These are phyloP conservation scores for Solenopsis fugax DNA, from an alignment of 1,140 invertebrate genomes.

Conservation along the genomic window DNA sequence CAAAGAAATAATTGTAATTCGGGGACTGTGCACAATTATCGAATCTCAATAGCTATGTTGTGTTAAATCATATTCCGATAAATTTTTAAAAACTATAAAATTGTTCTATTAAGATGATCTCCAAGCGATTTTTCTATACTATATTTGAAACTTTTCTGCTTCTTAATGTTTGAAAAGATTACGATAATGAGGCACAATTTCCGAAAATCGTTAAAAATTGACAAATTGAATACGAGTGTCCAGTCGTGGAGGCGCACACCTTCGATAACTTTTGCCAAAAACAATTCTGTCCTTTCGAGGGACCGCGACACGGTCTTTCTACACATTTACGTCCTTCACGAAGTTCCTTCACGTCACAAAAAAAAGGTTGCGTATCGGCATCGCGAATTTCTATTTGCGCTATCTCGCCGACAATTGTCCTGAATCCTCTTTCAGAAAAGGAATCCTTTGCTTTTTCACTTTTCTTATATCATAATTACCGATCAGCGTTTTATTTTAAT, in stretches of 20 bases:
- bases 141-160: neutral
- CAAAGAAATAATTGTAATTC: slow-evolving; percentile 31
- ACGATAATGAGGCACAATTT: slow-evolving; percentile 23
- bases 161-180: neutral
- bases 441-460: neutral
- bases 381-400: slow-evolving; percentile 13
- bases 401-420: slow-evolving; percentile 15
- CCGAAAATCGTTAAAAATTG: slow-evolving; percentile 23
- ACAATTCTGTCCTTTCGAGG: slow-evolving; percentile 72
- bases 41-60: neutral
- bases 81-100: slow-evolving; percentile 11
- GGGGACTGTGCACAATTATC: slow-evolving; percentile 17
- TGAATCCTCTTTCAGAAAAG: slow-evolving; percentile 16
- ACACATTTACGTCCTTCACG: slow-evolving; percentile 71
- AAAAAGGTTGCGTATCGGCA: slow-evolving; percentile 35
- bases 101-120: neutral
- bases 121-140: slow-evolving; percentile 8
- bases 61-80: neutral
- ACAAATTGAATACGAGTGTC: slow-evolving; percentile 17
- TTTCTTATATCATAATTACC: neutral
- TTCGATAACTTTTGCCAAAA: slow-evolving; percentile 69
- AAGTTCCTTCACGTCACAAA: slow-evolving; percentile 73
- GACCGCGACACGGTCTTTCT: slow-evolving; percentile 60
- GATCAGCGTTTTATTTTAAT: neutral
- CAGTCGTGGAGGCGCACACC: slow-evolving; percentile 65